These are phyloP conservation scores for Melolontha melolontha DNA, from an alignment of 2,888 invertebrate species.

Conservation along the genomic window DNA sequence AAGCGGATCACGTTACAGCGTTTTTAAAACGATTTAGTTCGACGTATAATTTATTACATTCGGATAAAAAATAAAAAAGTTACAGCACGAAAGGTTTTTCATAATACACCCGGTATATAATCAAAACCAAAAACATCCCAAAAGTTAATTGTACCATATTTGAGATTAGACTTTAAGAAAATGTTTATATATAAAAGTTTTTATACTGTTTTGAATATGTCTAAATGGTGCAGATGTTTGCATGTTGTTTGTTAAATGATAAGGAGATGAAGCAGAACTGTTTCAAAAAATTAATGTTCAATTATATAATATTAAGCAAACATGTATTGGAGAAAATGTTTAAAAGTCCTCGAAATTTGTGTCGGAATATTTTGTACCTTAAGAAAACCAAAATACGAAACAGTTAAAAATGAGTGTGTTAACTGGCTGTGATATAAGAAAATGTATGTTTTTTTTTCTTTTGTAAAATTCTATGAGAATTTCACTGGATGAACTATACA, in stretches of 20 bases:
- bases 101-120: too few species aligned
- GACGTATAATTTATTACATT: too few species aligned
- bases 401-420: slow-evolving; percentile 56
- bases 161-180: slow-evolving; percentile 20
- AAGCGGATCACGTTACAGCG: too few species aligned
- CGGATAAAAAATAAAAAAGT: too few species aligned
- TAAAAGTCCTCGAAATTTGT: too few species aligned
- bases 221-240: slow-evolving; percentile 22
- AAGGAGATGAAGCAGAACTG: not conserved
- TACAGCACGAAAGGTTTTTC: too few species aligned
- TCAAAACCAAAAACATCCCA: not conserved
- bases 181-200: slow-evolving; percentile 36
- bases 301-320: too few species aligned
- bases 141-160: slow-evolving; percentile 37
- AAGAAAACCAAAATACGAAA: slow-evolving; percentile 43
- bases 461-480: slow-evolving; percentile 34
- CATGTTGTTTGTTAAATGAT: slow-evolving; percentile 24
- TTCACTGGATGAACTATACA: slow-evolving; percentile 21
- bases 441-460: slow-evolving; percentile 50
- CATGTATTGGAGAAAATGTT: too few species aligned
- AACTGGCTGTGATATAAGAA: slow-evolving; percentile 62
- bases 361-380: not conserved
- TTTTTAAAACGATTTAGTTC: too few species aligned
- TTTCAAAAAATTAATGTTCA: too few species aligned
- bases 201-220: slow-evolving; percentile 36